Conservation (phyloP, 2,113 vertebrate genomes). For the Rhagologus leucostigma region DNA sequence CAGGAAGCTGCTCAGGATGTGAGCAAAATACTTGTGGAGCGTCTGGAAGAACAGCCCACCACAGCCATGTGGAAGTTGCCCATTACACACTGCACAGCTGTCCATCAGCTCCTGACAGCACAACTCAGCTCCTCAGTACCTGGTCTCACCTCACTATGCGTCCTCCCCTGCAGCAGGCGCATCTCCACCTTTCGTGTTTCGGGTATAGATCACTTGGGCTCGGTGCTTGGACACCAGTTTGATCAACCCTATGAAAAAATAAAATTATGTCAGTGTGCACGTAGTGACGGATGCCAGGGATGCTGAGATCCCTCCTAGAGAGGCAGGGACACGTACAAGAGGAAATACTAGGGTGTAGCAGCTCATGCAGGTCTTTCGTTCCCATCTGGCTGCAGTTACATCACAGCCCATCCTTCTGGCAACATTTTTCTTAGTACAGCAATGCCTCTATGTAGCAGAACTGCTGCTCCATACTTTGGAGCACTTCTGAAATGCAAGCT, state of each 20-base stretch:
- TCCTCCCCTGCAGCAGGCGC: conserved; percentile 82
- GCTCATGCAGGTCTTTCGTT: rapidly evolving
- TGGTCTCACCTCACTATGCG: conserved; percentile 72
- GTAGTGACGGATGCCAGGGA: rapidly evolving
- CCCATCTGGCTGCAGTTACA: rapidly evolving
- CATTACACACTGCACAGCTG: rapidly evolving
- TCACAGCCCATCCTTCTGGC: background rate
- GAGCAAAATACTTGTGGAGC: rapidly evolving
- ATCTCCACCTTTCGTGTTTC: conserved; percentile 96
- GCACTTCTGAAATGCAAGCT: background rate
- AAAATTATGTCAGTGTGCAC: rapidly evolving
- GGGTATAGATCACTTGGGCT: conserved; percentile 95
- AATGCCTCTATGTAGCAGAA: rapidly evolving
- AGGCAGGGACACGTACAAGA: rapidly evolving
- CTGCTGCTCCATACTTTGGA: background rate
- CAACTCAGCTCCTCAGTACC: background rate
- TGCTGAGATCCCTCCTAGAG: rapidly evolving
- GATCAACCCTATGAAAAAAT: conserved; percentile 82
- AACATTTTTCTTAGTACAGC: background rate
- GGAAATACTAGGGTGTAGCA: background rate
- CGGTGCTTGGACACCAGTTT: conserved; percentile 97
- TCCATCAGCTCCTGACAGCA: background rate
- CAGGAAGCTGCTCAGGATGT: rapidly evolving
- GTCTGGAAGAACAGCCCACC: rapidly evolving
- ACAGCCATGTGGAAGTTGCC: rapidly evolving